A percentile compares a stretch with the other conserved stretches of the same genome.
Evolutionary conservation across 2,888 invertebrate species (phyloP).

Genomic region (Pseudoips prasinana): DNA sequence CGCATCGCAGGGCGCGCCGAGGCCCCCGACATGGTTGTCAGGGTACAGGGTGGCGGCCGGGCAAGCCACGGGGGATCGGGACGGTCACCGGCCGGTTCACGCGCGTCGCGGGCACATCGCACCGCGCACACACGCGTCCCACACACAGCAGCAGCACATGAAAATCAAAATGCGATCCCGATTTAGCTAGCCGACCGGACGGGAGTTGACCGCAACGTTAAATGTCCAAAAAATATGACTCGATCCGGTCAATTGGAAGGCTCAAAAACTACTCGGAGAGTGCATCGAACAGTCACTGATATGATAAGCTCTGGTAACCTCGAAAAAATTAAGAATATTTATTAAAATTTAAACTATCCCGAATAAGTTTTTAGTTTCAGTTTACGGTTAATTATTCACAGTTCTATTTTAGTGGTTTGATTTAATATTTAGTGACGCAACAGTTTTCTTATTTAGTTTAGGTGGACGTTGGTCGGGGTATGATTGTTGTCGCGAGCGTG

Average conservation of each 20-base stretch:
- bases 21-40: slow-evolving; percentile 87
- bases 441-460: slow-evolving; percentile 54
- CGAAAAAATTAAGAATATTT: slow-evolving; percentile 34
- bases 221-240: slow-evolving; percentile 41
- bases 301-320: slow-evolving; percentile 51
- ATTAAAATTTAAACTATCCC: slow-evolving; percentile 28
- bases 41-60: slow-evolving; percentile 91
- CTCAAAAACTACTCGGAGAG: slow-evolving; percentile 31
- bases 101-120: slow-evolving; percentile 80
- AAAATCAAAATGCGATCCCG: slow-evolving; percentile 79
- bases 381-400: slow-evolving; percentile 36
- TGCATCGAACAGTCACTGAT: slow-evolving; percentile 61
- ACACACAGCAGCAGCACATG: slow-evolving; percentile 76
- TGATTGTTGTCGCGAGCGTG: slow-evolving; percentile 66
- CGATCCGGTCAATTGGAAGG: slow-evolving; percentile 19
- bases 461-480: slow-evolving; percentile 40
- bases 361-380: slow-evolving; percentile 23
- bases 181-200: slow-evolving; percentile 74
- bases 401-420: slow-evolving; percentile 27
- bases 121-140: slow-evolving; percentile 76
- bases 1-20: slow-evolving; percentile 86
- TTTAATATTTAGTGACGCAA: slow-evolving; percentile 46
- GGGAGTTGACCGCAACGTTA: slow-evolving; percentile 55
- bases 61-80: slow-evolving; percentile 88
- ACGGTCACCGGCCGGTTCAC: slow-evolving; percentile 71